Base-by-base conservation (phyloP, 35 echinoderm and acorn worm genomes). In the Heliocidaris tuberculata region DNA sequence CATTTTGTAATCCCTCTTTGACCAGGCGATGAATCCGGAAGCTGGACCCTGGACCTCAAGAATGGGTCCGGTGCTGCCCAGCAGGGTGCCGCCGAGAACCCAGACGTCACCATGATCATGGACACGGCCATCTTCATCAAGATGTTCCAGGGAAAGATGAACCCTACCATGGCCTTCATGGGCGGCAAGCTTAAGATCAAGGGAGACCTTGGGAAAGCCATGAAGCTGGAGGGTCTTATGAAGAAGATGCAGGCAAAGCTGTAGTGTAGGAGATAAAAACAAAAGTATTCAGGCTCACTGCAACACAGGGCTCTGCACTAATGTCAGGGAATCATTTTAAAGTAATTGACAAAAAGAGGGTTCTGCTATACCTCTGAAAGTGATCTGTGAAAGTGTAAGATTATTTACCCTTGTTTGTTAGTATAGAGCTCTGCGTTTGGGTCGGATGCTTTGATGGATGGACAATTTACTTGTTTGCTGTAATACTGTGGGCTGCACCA, bases 161-260 rank as follows among this genome's bases (percentile, higher is more conserved):
- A 99, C 59, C 97, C 98, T 5, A 97, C 98, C 3, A 93, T 94
- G 48, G 98, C 98, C 56, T 99, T 99, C 92, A 99, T 99, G 98
- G 92, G 93, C 21, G 98, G 98, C 11, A 99, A 99, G 86, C 88
- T 99, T 19, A 99, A 99, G 94, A 99, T 99, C 94, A 96, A 99
- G 60, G 98, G 98, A 49, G 98, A 99, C 91, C 95, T 99, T 32
- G 95, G 95, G 7, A 99, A 99, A 88, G 98, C 97, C 13, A 99
- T 99, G 98, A 99, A 99, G 93, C 95, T 99, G 11, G 98, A 99
- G 94, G 94, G 96, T 90, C 31, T 99, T 31, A 97, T 99, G 98
- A 94, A 94, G 47, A 94, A 95, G 17, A 85, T 98, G 56, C 90
- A 95, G 48, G 96, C 97, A 30, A 98, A 98, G 92, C 78, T 98